Conservation (phyloP, 2,888 invertebrate genomes). For the Pheosia tremula region DNA sequence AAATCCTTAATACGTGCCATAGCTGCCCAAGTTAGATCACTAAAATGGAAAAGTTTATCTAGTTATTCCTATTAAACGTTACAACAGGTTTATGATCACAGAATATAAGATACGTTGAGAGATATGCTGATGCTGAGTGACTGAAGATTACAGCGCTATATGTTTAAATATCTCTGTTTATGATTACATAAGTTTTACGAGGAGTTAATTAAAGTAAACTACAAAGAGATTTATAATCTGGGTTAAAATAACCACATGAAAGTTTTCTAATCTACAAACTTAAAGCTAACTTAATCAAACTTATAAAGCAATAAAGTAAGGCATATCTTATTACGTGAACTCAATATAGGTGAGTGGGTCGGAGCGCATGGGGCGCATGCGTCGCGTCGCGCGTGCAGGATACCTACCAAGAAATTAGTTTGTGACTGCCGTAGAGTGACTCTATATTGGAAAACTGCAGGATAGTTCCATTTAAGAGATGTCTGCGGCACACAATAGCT, state of each 20-base stretch:
- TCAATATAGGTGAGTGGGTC: constrained; percentile 3
- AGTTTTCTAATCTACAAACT: neutral
- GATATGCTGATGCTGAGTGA: too few relatives aligned
- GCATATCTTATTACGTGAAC: neutral
- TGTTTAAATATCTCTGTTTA: too few relatives aligned
- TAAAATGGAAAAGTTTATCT: too few relatives aligned
- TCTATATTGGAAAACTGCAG: neutral
- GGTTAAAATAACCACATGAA: neutral
- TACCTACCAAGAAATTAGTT: neutral
- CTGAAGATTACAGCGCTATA: too few relatives aligned
- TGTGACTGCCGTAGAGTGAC: neutral
- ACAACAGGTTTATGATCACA: too few relatives aligned
- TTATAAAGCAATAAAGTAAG: neutral
- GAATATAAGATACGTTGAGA: too few relatives aligned
- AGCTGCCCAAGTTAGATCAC: too few relatives aligned
- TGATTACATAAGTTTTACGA: too few relatives aligned
- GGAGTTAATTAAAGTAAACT: too few relatives aligned
- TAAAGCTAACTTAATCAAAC: neutral
- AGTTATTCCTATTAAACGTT: too few relatives aligned
- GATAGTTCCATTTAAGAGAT: neutral
- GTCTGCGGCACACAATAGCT: neutral
- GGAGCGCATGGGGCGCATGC: neutral
- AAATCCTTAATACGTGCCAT: too few relatives aligned
- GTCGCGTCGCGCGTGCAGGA: constrained; percentile 1
- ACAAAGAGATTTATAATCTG: too few relatives aligned